Conservation (phyloP, 2,113 vertebrate genomes). For the Ameiurus melas region DNA sequence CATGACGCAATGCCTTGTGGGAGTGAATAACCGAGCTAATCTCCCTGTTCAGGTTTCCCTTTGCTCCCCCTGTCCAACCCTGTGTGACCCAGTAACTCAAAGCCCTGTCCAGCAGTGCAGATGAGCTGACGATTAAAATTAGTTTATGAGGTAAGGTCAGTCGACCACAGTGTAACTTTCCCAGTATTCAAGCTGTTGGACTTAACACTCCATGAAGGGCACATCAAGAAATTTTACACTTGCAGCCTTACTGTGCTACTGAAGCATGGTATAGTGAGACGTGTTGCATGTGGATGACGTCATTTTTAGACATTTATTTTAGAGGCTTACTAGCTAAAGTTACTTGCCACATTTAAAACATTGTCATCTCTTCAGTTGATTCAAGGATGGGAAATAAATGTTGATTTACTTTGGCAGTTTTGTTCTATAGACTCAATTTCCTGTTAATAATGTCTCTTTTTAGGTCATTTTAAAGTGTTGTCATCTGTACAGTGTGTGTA, state of each 20-base stretch:
- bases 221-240: slow-evolving; percentile 11
- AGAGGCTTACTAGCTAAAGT: not conserved
- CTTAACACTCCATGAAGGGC: slow-evolving; percentile 22
- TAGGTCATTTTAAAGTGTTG: not conserved
- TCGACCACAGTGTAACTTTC: not conserved
- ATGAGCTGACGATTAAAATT: slow-evolving; percentile 11
- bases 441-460: not conserved
- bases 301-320: not conserved
- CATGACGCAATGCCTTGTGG: slow-evolving; percentile 36
- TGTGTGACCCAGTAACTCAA: slow-evolving; percentile 4
- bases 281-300: not conserved
- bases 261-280: not conserved
- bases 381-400: not conserved
- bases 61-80: not conserved
- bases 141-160: slow-evolving; percentile 16
- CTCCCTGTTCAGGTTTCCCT: slow-evolving; percentile 5
- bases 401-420: not conserved
- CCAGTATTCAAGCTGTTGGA: not conserved
- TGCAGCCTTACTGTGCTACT: not conserved
- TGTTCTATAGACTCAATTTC: not conserved
- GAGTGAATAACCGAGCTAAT: slow-evolving; percentile 58
- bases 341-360: not conserved
- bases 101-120: not conserved
- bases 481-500: not conserved
- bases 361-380: not conserved